These are phyloP conservation scores for Drosophila ironensis DNA, from an alignment of 1,140 invertebrate genomes.

Conservation along the genomic window DNA sequence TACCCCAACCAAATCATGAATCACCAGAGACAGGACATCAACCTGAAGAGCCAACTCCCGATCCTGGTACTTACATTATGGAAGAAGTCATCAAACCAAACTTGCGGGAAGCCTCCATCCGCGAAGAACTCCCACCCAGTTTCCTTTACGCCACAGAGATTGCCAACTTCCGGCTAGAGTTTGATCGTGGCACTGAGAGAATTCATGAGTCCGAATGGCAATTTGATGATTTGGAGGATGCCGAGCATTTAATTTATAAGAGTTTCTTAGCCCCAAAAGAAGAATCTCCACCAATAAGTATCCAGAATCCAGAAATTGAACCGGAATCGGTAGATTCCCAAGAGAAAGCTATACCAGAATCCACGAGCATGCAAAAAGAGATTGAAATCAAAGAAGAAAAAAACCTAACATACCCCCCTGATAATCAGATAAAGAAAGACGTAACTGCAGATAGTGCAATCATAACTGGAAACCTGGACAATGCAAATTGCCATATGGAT, in stretches of 20 bases:
- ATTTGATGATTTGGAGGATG: slow-evolving; percentile 36
- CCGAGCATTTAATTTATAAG: slow-evolving; percentile 50
- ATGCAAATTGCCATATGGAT: neutral
- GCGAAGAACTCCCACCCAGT: slow-evolving; percentile 55
- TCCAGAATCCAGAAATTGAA: neutral
- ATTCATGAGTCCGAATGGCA: slow-evolving; percentile 59
- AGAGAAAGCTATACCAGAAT: neutral
- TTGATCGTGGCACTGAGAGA: slow-evolving; percentile 57
- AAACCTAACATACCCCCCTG: neutral
- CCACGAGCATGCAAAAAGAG: neutral
- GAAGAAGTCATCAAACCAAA: slow-evolving; percentile 73
- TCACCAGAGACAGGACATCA: neutral
- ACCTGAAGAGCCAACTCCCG: slow-evolving; percentile 7
- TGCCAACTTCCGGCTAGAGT: slow-evolving; percentile 64
- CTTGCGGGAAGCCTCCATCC: slow-evolving; percentile 51
- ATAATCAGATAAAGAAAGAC: neutral
- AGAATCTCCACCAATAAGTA: neutral
- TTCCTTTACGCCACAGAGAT: slow-evolving; percentile 74
- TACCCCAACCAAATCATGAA: neutral
- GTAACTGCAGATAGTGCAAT: neutral
- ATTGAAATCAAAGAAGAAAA: neutral
- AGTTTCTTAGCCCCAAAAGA: slow-evolving; percentile 54
- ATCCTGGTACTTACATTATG: slow-evolving; percentile 64
- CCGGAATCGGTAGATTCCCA: neutral
- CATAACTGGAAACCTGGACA: no score